A percentile compares a stretch with the other conserved stretches of the same genome.
These are phyloP conservation scores for Euplexia lucipara DNA, from an alignment of 2,888 invertebrate species.

Conservation along the genomic window DNA sequence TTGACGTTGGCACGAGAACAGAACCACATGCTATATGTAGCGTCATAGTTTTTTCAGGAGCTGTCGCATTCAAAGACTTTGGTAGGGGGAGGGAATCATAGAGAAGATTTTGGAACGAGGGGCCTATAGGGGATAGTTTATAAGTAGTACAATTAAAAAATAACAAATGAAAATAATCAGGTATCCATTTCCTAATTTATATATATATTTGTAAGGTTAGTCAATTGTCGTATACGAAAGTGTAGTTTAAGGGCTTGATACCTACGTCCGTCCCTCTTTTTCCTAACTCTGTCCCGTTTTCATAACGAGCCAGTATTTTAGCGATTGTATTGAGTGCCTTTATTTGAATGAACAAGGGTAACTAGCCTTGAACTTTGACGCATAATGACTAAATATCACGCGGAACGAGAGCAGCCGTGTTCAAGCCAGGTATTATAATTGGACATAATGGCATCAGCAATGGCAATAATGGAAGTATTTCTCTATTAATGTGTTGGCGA, in stretches of 20 bases:
- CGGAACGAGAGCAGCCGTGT: constrained; percentile 65
- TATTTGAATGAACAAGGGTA: constrained; percentile 58
- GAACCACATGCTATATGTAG: constrained; percentile 62
- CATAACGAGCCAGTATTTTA: constrained; percentile 45
- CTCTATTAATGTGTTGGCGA: constrained; percentile 46
- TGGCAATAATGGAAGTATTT: constrained; percentile 55
- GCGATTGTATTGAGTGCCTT: constrained; percentile 48
- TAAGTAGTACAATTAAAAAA: no score
- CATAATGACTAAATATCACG: constrained; percentile 72
- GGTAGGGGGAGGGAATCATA: no score
- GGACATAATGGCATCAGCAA: constrained; percentile 51
- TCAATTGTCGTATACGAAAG: no score
- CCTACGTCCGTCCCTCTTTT: no score
- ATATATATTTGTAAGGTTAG: no score
- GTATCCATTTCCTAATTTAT: no score
- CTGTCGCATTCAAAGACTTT: no score
- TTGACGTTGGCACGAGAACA: constrained; percentile 74
- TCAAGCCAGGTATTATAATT: constrained; percentile 57
- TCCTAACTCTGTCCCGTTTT: constrained; percentile 44
- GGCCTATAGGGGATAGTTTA: no score
- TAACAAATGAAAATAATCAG: no score
- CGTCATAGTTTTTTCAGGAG: no score
- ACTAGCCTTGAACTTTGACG: constrained; percentile 65
- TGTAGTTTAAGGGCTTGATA: no score
- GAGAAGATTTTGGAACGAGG: no score